Percentiles rank a stretch among this genome's conserved stretches.
Conservation (phyloP, 2,888 invertebrate genomes). For the Sinopyrophorus schimmeli region DNA sequence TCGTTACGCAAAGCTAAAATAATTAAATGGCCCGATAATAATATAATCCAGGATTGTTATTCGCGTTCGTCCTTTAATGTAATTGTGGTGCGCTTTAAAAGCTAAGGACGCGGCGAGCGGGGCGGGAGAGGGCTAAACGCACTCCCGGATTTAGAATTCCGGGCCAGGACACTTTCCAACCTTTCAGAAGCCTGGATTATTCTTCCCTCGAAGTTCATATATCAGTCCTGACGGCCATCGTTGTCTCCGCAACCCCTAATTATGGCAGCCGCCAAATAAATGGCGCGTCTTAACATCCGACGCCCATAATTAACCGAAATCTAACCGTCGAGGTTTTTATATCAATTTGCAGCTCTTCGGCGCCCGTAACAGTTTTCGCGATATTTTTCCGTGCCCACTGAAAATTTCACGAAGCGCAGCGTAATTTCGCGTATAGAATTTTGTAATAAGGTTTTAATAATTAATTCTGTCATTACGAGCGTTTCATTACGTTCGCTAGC, state of each 20-base stretch:
- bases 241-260: constrained; percentile 13
- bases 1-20: constrained; percentile 26
- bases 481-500: constrained; percentile 18
- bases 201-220: constrained; percentile 23
- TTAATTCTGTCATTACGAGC: constrained; percentile 27
- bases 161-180: constrained; percentile 33
- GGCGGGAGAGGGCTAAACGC: constrained; percentile 34
- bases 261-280: constrained; percentile 15
- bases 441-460: constrained; percentile 29
- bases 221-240: constrained; percentile 20
- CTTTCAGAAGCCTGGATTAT: constrained; percentile 34
- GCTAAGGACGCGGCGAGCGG: constrained; percentile 31
- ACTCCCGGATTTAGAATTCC: constrained; percentile 33
- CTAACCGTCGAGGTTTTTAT: constrained; percentile 4
- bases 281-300: constrained; percentile 2
- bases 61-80: constrained; percentile 31
- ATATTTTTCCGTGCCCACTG: too few species aligned
- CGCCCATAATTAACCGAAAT: constrained; percentile 7
- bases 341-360: too few species aligned
- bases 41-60: constrained; percentile 33
- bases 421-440: constrained; percentile 21
- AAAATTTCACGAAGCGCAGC: constrained; percentile 15
- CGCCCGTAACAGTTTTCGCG: neutral
- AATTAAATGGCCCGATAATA: constrained; percentile 35
- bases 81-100: constrained; percentile 28